Percentiles rank a stretch among this genome's conserved stretches.
These are phyloP conservation scores for Scolopax rusticola DNA, from an alignment of 2,797 vertebrate species.

Conservation along the genomic window DNA sequence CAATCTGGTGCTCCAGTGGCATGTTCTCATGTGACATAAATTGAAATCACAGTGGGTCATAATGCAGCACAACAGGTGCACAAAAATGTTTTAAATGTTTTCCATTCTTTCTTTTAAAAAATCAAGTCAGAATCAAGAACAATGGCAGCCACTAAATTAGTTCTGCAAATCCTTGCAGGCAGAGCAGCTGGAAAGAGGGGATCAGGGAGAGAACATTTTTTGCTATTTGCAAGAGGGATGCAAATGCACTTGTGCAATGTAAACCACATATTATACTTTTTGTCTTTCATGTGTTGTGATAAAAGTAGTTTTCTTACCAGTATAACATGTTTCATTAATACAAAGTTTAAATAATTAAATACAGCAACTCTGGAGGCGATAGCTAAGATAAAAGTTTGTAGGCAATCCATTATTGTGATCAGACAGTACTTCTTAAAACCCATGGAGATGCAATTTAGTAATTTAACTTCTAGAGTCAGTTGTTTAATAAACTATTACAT, in stretches of 20 bases:
- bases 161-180: conserved; percentile 57
- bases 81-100: conserved; percentile 69
- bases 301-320: conserved; percentile 72
- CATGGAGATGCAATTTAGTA: conserved; percentile 67
- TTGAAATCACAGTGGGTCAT: conserved; percentile 63
- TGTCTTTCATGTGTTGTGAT: conserved; percentile 63
- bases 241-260: conserved; percentile 48
- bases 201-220: not conserved
- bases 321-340: conserved; percentile 76
- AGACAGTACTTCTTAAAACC: conserved; percentile 68
- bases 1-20: conserved; percentile 37
- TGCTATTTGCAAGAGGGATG: conserved; percentile 57
- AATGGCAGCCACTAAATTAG: conserved; percentile 71
- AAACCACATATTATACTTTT: conserved; percentile 34
- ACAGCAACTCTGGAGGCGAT: conserved; percentile 68
- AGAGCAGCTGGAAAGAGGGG: conserved; percentile 67
- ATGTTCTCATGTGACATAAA: conserved; percentile 69
- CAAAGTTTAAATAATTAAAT: conserved; percentile 79
- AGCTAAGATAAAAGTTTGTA: conserved; percentile 76
- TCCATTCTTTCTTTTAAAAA: conserved; percentile 49
- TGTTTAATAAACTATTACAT: conserved; percentile 75
- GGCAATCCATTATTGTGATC: conserved; percentile 72
- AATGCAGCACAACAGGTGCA: conserved; percentile 74
- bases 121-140: conserved; percentile 73
- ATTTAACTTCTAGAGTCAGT: conserved; percentile 72